These are phyloP conservation scores for Epirrhoe tristata DNA, from an alignment of 2,888 invertebrate genomes.

Conservation along the genomic window DNA sequence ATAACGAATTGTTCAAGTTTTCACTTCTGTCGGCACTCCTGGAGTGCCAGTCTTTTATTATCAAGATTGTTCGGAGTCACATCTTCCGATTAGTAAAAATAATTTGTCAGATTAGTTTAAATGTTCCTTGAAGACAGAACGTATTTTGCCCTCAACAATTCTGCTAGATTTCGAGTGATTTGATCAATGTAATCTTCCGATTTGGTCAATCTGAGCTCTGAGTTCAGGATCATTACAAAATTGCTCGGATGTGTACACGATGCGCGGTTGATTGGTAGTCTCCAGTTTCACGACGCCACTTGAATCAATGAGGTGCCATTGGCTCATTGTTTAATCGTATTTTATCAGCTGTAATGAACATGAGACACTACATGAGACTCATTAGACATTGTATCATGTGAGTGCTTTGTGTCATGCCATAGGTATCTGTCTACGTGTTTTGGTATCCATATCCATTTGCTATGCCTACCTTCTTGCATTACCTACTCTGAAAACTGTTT, in stretches of 20 bases:
- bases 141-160: background rate
- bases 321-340: constrained; percentile 81
- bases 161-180: constrained; percentile 4
- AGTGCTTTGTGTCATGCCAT: constrained; percentile 17
- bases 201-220: constrained; percentile 20
- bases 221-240: constrained; percentile 38
- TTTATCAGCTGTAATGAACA: constrained; percentile 79
- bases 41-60: too few species aligned
- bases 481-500: background rate
- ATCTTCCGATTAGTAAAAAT: background rate
- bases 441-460: constrained; percentile 15
- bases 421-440: constrained; percentile 1
- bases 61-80: background rate
- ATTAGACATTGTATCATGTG: constrained; percentile 52
- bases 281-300: constrained; percentile 77
- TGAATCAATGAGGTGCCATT: constrained; percentile 80
- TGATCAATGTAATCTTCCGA: background rate
- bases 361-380: constrained; percentile 47
- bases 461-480: background rate
- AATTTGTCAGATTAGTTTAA: background rate
- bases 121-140: background rate
- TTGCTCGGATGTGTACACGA: constrained; percentile 40
- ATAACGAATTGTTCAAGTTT: too few species aligned
- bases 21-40: too few species aligned
- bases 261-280: constrained; percentile 67